Evolutionary conservation across 2,888 invertebrate species (phyloP).

Genomic region (Zaprionus bogoriensis): DNA sequence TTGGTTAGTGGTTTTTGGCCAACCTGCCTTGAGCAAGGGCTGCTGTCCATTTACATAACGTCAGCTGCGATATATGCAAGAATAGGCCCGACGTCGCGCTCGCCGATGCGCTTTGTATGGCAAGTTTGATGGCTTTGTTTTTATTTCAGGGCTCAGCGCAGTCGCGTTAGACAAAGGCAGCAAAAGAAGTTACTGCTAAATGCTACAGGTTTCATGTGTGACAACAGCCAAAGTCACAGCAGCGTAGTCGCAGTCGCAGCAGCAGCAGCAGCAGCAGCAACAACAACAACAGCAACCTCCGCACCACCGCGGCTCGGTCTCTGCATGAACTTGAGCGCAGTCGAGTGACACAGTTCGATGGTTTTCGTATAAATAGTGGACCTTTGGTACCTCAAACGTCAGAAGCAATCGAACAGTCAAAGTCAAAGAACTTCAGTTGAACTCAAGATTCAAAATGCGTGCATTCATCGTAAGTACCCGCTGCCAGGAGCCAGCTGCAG

Average conservation of each 20-base stretch:
- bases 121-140: slow-evolving; percentile 61
- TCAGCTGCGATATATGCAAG: slow-evolving; percentile 58
- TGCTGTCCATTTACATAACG: slow-evolving; percentile 59
- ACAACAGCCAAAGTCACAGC: slow-evolving; percentile 20
- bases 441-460: slow-evolving; percentile 65
- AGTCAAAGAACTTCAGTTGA: slow-evolving; percentile 67
- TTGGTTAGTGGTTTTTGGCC: slow-evolving; percentile 9
- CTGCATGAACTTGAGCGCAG: slow-evolving; percentile 75
- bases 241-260: slow-evolving; percentile 8
- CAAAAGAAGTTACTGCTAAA: slow-evolving; percentile 66
- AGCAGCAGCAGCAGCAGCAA: slow-evolving; percentile 15
- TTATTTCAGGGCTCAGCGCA: slow-evolving; percentile 65
- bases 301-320: slow-evolving; percentile 50
- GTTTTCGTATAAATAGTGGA: slow-evolving; percentile 73
- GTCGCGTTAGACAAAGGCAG: slow-evolving; percentile 68
- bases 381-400: slow-evolving; percentile 53
- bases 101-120: slow-evolving; percentile 56
- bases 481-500: slow-evolving; percentile 1
- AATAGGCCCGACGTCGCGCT: slow-evolving; percentile 56
- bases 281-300: slow-evolving; percentile 27
- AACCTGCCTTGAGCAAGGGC: slow-evolving; percentile 38
- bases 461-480: slow-evolving; percentile 71
- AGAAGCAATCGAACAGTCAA: slow-evolving; percentile 64
- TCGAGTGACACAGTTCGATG: slow-evolving; percentile 67
- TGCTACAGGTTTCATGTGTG: slow-evolving; percentile 33